phyloP scores from a whole-genome alignment of 2,888 invertebrate genomes.

The Agrochola macilenta region DNA sequence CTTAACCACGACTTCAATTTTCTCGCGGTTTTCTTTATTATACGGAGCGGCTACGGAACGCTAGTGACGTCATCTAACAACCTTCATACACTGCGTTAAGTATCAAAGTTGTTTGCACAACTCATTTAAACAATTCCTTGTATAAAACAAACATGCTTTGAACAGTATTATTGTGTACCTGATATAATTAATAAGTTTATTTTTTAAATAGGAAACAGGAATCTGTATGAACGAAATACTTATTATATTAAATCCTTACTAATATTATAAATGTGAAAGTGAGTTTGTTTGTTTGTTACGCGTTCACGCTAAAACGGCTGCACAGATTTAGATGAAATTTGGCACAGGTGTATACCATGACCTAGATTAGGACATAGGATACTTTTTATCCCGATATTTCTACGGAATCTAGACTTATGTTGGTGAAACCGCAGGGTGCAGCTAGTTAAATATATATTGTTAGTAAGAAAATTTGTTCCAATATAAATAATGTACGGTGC shows the following conservation, averaged over 20 bases:
- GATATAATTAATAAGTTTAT: constrained; percentile 3
- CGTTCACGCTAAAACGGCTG: too few relatives aligned
- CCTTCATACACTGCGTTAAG: constrained; percentile 47
- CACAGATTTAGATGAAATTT: too few relatives aligned
- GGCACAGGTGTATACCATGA: too few relatives aligned
- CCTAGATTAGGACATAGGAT: too few relatives aligned
- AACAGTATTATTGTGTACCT: constrained; percentile 16
- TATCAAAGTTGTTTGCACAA: constrained; percentile 45
- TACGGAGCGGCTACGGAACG: constrained; percentile 39
- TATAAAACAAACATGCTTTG: constrained; percentile 13
- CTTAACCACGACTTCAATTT: constrained; percentile 59
- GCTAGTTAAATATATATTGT: not conserved
- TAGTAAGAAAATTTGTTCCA: not conserved
- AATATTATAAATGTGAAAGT: too few relatives aligned
- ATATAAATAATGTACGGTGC: not conserved
- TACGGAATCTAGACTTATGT: too few relatives aligned
- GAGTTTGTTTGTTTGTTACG: too few relatives aligned
- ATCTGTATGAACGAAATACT: not conserved
- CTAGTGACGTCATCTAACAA: constrained; percentile 43
- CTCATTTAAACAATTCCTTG: constrained; percentile 41
- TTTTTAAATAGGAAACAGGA: not conserved
- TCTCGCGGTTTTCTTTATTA: constrained; percentile 62
- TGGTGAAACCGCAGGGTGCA: too few relatives aligned
- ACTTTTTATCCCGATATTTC: too few relatives aligned
- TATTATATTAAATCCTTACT: too few relatives aligned